Evolutionary conservation across 2,888 invertebrate genomes (phyloP).

Genomic region (Gymnocheta viridis): DNA sequence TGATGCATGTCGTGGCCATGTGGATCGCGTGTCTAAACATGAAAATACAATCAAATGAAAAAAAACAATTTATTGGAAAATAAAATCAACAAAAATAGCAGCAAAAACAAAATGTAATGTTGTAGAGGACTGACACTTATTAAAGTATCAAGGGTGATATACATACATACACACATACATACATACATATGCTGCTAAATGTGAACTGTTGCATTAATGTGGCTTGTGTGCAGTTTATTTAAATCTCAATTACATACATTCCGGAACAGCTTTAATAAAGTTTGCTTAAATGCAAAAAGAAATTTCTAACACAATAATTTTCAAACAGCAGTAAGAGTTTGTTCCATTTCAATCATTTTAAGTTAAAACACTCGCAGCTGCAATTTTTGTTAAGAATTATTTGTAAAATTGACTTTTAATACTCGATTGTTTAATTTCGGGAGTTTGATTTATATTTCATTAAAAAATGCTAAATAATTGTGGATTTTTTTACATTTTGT

Average conservation of each 20-base stretch:
- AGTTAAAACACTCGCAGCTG: too few species aligned
- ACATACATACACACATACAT: too few species aligned
- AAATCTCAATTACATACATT: constrained; percentile 17
- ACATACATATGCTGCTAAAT: constrained; percentile 15
- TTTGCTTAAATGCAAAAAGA: background rate
- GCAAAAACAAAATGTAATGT: constrained; percentile 6
- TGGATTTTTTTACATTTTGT: too few species aligned
- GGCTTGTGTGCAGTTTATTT: constrained; percentile 55
- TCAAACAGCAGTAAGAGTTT: background rate
- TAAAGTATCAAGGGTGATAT: constrained; percentile 30
- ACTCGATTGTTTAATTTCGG: too few species aligned
- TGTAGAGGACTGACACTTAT: background rate
- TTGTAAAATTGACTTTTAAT: background rate
- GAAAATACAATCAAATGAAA: constrained; percentile 77
- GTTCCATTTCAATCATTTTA: background rate
- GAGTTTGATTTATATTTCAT: too few species aligned
- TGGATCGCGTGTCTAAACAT: constrained; percentile 84
- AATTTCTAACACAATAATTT: background rate
- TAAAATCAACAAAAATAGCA: constrained; percentile 26
- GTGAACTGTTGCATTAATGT: constrained; percentile 48
- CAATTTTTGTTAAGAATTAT: too few species aligned
- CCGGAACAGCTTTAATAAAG: constrained; percentile 4
- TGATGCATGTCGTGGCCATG: constrained; percentile 85
- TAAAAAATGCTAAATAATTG: too few species aligned
- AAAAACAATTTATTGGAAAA: constrained; percentile 71